Conservation (phyloP, 2,888 invertebrate genomes). For the Girardia tigrina region DNA sequence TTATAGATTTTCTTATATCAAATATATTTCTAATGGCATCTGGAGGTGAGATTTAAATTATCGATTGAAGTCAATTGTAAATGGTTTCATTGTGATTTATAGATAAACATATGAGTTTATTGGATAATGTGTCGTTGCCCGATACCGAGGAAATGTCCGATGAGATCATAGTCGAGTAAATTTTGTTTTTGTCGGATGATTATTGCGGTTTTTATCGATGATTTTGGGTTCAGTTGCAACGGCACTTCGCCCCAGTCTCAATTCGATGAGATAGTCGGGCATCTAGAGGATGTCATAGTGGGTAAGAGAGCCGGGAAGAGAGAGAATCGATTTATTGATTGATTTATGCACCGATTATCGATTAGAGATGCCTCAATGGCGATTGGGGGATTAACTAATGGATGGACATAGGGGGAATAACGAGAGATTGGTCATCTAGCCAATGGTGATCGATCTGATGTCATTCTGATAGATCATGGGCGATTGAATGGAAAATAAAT, state of each 20-base stretch:
- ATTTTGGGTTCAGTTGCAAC: not conserved
- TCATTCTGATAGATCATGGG: too few species aligned
- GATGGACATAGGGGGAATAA: too few species aligned
- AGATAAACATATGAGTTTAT: not conserved
- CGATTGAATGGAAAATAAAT: too few species aligned
- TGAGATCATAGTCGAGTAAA: not conserved
- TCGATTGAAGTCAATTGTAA: not conserved
- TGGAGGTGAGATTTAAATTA: not conserved
- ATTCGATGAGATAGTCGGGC: not conserved
- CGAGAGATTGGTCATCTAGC: too few species aligned
- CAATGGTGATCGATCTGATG: too few species aligned
- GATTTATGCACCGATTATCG: too few species aligned
- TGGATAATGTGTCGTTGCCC: not conserved
- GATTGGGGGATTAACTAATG: too few species aligned
- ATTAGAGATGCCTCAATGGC: too few species aligned
- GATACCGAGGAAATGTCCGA: not conserved
- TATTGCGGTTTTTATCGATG: too few species aligned
- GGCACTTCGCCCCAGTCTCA: not conserved
- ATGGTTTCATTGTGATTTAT: not conserved
- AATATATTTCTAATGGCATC: constrained; percentile 14
- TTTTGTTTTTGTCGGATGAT: too few species aligned
- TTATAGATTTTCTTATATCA: constrained; percentile 7
- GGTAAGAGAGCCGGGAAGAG: not conserved
- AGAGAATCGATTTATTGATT: too few species aligned
- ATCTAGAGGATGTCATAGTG: not conserved